Evolutionary conservation across 1,140 invertebrate genomes (phyloP), one percentile per base, ranked within the genome.

Genomic region (Hormaphis cornu): DNA sequence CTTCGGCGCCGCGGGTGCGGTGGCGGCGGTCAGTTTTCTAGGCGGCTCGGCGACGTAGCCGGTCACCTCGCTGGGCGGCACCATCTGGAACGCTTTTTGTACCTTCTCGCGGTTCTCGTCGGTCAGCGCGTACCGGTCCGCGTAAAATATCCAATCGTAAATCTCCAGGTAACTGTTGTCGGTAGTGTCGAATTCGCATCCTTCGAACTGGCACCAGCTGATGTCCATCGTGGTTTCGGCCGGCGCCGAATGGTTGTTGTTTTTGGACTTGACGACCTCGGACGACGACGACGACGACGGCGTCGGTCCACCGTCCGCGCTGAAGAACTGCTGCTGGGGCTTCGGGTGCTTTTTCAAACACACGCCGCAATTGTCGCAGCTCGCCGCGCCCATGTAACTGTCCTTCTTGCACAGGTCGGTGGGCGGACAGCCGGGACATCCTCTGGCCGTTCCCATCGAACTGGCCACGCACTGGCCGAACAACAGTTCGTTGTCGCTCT

Each of bases 131-230:
- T 66, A 66, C 6, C 61, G 61, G 28, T 66, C 61, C 3, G 61
- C 61, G 61, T 66, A 66, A 8, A 66, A 66, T 66, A 66, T 50
- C 61, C 61, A 66, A 48, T 66, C 61, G 44, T 44, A 66, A 20
- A 66, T 66, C 44, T 66, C 61, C 61, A 66, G 28, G 42, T 66
- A 66, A 66, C 61, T 66, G 20, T 66, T 66, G 44, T 66, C 61
- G 61, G 61, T 44, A 1, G 61, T 66, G 28, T 66, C 61, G 28
- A 66, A 66, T 14, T 66, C 61, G 61, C 61, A 66, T 0, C 61
- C 61, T 12, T 66, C 61, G 61, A 66, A 66, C 61, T 66, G 61
- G 16, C 61, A 66, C 61, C 61, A 66, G 20, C 61, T 66, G 28
- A 66, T 66, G 61, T 66, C 61, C 61, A 66, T 66, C 28, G 61